Conservation (phyloP, 2,113 vertebrate genomes). For the Marmota monax region DNA sequence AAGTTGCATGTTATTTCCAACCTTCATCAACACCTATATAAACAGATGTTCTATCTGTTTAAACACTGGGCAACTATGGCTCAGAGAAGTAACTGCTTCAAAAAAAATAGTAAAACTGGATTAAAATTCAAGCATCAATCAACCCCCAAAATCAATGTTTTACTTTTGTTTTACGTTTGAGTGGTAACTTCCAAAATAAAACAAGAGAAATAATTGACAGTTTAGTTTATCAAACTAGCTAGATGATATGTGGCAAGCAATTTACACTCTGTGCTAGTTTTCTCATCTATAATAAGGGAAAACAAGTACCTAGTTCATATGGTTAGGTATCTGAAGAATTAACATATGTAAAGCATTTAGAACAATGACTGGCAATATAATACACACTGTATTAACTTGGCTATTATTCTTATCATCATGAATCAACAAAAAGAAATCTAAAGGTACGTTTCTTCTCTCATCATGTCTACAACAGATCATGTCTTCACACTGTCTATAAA, state of each 20-base stretch:
- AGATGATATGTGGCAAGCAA: neutral
- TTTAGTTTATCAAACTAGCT: neutral
- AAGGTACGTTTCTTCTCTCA: neutral
- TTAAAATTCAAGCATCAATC: neutral
- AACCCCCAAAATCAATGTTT: neutral
- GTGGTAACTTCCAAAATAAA: slow-evolving; percentile 6
- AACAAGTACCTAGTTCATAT: neutral
- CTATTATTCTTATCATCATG: slow-evolving; percentile 15
- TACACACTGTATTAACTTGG: neutral
- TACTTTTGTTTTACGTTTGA: neutral
- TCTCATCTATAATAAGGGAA: neutral
- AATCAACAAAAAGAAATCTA: slow-evolving; percentile 12
- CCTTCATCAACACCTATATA: neutral
- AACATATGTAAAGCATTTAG: neutral
- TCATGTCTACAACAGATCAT: neutral
- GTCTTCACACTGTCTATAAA: neutral
- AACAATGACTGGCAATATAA: neutral
- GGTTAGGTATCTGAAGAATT: neutral
- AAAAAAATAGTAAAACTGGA: neutral
- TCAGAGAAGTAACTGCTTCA: neutral
- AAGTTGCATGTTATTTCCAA: neutral
- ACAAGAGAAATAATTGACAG: neutral
- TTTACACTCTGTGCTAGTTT: neutral
- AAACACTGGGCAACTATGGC: neutral
- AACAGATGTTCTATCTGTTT: neutral